Percentiles rank a stretch among this genome's conserved stretches.
These are phyloP conservation scores for Chaitophorus viminalis DNA, from an alignment of 2,888 invertebrate genomes.

Conservation along the genomic window DNA sequence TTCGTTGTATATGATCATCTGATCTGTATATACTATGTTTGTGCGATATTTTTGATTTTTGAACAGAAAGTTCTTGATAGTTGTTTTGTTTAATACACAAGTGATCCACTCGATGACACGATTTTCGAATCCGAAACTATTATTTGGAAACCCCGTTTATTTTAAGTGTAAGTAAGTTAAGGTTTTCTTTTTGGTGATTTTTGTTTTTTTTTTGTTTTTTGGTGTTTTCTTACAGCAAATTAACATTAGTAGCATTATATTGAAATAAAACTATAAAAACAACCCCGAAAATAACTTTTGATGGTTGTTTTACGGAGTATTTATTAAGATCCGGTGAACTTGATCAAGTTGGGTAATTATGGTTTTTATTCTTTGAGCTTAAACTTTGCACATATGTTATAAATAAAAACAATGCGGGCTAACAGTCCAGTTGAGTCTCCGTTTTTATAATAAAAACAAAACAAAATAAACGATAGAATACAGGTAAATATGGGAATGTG, in stretches of 20 bases:
- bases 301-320: conserved; percentile 20
- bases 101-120: conserved; percentile 12
- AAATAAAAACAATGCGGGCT: conserved; percentile 32
- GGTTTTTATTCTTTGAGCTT: conserved; percentile 42
- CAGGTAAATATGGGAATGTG: conserved; percentile 55
- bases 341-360: neutral
- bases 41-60: conserved; percentile 37
- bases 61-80: conserved; percentile 7
- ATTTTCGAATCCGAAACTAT: conserved; percentile 14
- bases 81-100: conserved; percentile 35
- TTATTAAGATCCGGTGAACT: conserved; percentile 9
- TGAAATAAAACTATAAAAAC: conserved; percentile 35
- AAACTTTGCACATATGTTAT: conserved; percentile 31
- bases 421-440: conserved; percentile 39
- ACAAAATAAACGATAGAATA: neutral
- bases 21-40: conserved; percentile 10
- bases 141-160: conserved; percentile 22
- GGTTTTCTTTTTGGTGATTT: neutral
- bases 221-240: conserved; percentile 45
- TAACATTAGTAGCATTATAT: conserved; percentile 7
- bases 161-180: neutral
- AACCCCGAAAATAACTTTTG: conserved; percentile 1
- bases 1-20: neutral
- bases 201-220: neutral
- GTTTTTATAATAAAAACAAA: conserved; percentile 20